Percentiles rank a stretch among this genome's conserved stretches.
phyloP scores from a whole-genome alignment of 2,113 vertebrate species.

The rabbit (Oryctolagus cuniculus) region DNA sequence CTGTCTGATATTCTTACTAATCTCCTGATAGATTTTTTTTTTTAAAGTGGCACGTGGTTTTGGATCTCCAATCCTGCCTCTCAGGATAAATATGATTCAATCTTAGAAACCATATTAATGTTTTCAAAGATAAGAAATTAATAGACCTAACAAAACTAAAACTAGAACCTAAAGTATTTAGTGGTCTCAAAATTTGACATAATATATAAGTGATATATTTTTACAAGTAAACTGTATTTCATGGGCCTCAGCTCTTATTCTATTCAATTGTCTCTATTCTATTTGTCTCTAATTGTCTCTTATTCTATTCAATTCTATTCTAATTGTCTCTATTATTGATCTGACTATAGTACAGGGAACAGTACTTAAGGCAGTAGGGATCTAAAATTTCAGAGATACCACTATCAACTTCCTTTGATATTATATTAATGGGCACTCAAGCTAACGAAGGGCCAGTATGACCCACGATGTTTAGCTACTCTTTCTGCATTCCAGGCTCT shows the following conservation, averaged over 20 bases:
- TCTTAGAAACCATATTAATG: not conserved
- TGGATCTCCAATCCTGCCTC: not conserved
- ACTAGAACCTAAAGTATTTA: not conserved
- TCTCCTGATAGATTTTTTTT: not conserved
- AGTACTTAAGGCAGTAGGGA: not conserved
- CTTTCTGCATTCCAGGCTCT: not conserved
- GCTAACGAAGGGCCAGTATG: not conserved
- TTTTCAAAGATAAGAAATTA: constrained; percentile 18
- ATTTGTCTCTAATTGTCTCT: not conserved
- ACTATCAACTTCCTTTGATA: not conserved
- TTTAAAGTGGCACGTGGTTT: not conserved
- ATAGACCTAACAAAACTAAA: not conserved
- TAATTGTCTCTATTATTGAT: not conserved
- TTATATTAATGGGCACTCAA: not conserved
- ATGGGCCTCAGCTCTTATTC: not conserved
- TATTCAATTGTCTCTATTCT: not conserved
- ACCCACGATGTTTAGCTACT: not conserved
- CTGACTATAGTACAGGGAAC: not conserved
- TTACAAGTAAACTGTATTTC: not conserved
- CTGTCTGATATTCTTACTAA: not conserved
- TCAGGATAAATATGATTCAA: not conserved
- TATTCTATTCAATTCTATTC: not conserved
- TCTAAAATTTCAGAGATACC: not conserved
- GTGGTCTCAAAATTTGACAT: not conserved
- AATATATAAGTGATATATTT: not conserved